These are phyloP conservation scores for Geodia barretti DNA, from an alignment of 37 sponge, comb jelly and placozoan species.

Conservation along the genomic window DNA sequence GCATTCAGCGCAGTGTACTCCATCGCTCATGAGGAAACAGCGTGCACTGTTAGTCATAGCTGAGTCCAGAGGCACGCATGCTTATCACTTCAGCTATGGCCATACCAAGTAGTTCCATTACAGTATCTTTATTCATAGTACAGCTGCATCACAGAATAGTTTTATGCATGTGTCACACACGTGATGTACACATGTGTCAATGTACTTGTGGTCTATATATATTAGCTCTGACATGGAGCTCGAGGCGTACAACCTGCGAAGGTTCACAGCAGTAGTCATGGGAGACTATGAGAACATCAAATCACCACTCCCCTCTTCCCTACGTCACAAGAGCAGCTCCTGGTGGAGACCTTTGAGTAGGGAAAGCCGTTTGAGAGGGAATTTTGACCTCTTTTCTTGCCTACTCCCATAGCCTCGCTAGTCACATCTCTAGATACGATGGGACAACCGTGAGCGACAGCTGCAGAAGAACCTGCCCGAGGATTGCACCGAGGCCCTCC, in stretches of 20 bases:
- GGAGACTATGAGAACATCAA: constrained; percentile 25
- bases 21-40: constrained; percentile 49
- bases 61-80: too few relatives aligned
- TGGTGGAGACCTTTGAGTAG: constrained; percentile 66
- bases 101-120: neutral
- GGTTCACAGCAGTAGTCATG: constrained; percentile 35
- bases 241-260: constrained; percentile 54
- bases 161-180: constrained; percentile 36
- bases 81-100: too few relatives aligned
- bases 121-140: constrained; percentile 32
- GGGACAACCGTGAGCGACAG: constrained; percentile 27
- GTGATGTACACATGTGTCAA: too few relatives aligned
- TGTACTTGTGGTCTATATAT: neutral
- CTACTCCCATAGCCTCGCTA: constrained; percentile 17
- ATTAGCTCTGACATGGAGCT: constrained; percentile 49
- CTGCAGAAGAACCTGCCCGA: constrained; percentile 46
- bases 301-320: constrained; percentile 59
- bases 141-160: too few relatives aligned
- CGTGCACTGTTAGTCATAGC: too few relatives aligned
- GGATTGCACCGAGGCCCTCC: constrained; percentile 50
- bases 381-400: neutral
- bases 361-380: too few relatives aligned
- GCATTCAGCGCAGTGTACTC: constrained; percentile 61
- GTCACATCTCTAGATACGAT: constrained; percentile 45
- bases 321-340: constrained; percentile 52